These are phyloP conservation scores for Monarcha castaneiventris DNA, from an alignment of 2,113 vertebrate species.

Conservation along the genomic window DNA sequence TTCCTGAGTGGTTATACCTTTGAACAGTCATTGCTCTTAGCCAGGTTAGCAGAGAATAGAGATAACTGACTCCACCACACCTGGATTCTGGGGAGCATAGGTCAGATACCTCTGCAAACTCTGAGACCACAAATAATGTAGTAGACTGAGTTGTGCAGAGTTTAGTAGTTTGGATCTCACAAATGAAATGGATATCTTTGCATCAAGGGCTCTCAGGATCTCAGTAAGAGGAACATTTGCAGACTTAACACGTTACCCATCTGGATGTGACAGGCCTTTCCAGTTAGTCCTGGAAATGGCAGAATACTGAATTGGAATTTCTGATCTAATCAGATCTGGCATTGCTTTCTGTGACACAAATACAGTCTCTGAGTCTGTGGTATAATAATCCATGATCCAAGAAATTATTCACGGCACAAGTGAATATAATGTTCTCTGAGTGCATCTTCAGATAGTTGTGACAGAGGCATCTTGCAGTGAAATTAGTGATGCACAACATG, in stretches of 20 bases:
- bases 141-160: neutral
- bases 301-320: neutral
- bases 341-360: neutral
- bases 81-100: neutral
- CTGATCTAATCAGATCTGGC: neutral
- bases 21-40: neutral
- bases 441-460: neutral
- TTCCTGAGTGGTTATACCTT: neutral
- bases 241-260: accelerated
- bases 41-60: neutral
- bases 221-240: neutral
- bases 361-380: neutral
- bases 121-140: neutral
- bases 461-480: neutral
- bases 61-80: neutral
- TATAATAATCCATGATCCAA: neutral
- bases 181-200: neutral
- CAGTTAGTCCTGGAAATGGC: neutral
- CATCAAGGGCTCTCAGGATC: neutral
- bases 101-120: neutral
- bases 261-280: neutral
- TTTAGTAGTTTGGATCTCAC: neutral
- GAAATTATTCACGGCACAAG: neutral
- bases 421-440: neutral
- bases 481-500: neutral